Base-by-base conservation (phyloP, 2,888 invertebrate species). In the Microchrysa polita region DNA sequence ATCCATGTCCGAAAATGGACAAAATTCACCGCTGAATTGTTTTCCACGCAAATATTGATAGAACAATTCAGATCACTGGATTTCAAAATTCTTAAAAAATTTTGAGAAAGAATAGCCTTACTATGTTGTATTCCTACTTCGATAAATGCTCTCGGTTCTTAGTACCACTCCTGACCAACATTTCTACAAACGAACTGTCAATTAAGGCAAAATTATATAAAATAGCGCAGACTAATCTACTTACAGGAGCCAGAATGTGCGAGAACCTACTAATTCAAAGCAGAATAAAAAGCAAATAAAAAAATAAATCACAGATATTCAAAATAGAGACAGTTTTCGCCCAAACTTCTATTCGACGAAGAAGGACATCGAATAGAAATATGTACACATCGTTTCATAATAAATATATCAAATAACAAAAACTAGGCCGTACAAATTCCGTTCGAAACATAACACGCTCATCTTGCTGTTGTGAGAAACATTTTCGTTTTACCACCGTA, bases 281-380 rank as follows among this genome's bases (percentile, higher is more conserved):
- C 12, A 1, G 5, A 61, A 61, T 4, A 23, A n/a, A 40, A 12
- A 18, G 61, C 40, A 61, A 61, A 61, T 40, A 10, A 61, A 61
- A 61, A 61, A 59, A 59, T 59, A 59, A 48, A 61, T 61, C 61
- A 61, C 61, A 61, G 61, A 34, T 61, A 61, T 10, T 61, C 5
- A 61, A 61, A 61, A 16, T n/a, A n/a, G 40, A 40, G 40, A 61
- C 16, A 5, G 61, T 27, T 9, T 12, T n/a, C n/a, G n/a, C n/a
- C n/a, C n/a, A n/a, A n/a, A n/a, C 40, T 40, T 40, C 61, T 23
- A 22, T 18, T 55, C 20, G 4, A n/a, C n/a, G n/a, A n/a, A n/a
- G n/a, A 40, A 40, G n/a, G 2, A 5, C 40, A 1, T 40, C 40
- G 16, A 27, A 14, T 61, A 40, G 61, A 61, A 40, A 61, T 61